Evolutionary conservation across 2,888 invertebrate genomes (phyloP), one percentile per base, ranked within the genome.

Genomic region (Apoda limacodes): DNA sequence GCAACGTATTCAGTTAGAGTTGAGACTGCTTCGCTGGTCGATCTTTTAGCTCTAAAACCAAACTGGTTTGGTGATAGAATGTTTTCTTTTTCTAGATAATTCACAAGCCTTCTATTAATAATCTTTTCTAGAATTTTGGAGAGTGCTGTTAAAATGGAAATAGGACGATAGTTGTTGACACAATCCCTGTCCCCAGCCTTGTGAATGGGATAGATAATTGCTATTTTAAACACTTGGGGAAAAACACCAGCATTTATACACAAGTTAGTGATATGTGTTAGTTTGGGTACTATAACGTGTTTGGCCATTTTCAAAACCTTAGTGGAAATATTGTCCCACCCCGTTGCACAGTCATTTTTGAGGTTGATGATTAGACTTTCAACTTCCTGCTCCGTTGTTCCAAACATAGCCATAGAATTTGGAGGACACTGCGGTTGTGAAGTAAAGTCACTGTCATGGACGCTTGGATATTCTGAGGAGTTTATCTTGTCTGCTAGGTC

Each of bases 81-180:
- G 9, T 31, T 31, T 13, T 32, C 25, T 12, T 31, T 28, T 13
- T 28, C 20, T 9, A 34, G 9, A 17, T 25, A 40, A 11, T 34
- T 20, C n/a, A 27, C 7, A 7, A 40, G 22, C 19, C 37, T 25
- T 5, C 9, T 28, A 13, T 39, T 42, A 4, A 42, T 25, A n/a
- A 39, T 6, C 12, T 30, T 34, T 32, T 42, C 39, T 15, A 42
- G 17, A 2, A 39, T 30, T 40, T 42, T 42, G 3, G 37, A 42
- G 6, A 42, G 20, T 5, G 28, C 9, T 14, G 37, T 23, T 7
- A 42, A 23, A 6, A 42, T 25, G 4, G 39, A 42, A 10, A 42
- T 39, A 2, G 35, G 42, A n/a, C 42, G 27, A 13, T 35, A 40
- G 20, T 42, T 42, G 3, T 9, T 23, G 6, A 42, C 21, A 30